Evolutionary conservation across 1,140 invertebrate genomes (phyloP).

Genomic region (Diploscapter pachys): DNA sequence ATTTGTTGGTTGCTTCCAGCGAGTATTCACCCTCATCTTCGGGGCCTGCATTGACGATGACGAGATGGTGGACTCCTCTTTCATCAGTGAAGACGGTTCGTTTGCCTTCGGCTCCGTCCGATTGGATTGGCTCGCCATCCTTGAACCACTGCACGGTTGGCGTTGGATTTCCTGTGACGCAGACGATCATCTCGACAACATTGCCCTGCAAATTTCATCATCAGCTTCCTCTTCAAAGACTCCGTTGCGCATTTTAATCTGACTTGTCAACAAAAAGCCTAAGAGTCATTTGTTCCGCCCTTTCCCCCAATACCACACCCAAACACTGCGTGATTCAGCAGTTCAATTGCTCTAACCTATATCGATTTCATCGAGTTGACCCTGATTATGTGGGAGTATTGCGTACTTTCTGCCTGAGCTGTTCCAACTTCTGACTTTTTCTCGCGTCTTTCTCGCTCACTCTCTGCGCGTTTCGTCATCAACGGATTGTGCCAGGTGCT

Average conservation of each 20-base stretch:
- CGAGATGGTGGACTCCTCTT: conserved; percentile 54
- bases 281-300: background rate
- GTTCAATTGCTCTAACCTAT: background rate
- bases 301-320: conserved; percentile 1
- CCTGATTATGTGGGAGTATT: no score
- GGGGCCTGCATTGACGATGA: conserved; percentile 42
- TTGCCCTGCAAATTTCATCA: conserved; percentile 37
- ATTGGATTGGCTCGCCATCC: conserved; percentile 49
- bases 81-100: conserved; percentile 56
- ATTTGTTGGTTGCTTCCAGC: conserved; percentile 50
- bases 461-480: no score
- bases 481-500: no score
- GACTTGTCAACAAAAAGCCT: conserved; percentile 3
- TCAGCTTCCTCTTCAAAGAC: conserved; percentile 1
- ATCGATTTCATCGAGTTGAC: background rate
- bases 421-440: no score
- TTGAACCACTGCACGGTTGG: conserved; percentile 58
- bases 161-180: conserved; percentile 49
- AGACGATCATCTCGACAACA: conserved; percentile 41
- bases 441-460: no score
- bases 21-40: conserved; percentile 58
- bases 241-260: background rate
- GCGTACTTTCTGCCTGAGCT: no score
- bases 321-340: conserved; percentile 18
- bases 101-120: conserved; percentile 53